Base-by-base conservation (phyloP, 1,140 invertebrate genomes). In the Drosophila nigromelanica region DNA sequence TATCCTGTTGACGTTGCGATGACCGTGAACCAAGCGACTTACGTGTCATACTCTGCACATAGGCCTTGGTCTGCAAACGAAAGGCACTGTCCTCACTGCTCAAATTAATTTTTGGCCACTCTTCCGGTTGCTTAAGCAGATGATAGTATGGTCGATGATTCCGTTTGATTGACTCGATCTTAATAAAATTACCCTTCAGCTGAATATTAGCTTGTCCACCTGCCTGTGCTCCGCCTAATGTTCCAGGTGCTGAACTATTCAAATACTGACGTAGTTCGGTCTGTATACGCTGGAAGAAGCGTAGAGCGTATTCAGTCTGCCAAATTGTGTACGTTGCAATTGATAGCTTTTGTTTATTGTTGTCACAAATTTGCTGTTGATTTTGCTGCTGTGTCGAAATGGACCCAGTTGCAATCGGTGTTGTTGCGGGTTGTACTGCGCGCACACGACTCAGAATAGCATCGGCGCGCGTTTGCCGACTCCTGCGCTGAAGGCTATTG, bases 371-470 rank as follows among this genome's bases (percentile, higher is more conserved):
- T 33, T 58, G 40, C 64, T 18, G 77, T 51, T 63, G 43, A 14
- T 62, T 50, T 24, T 67, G 42, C 12, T 54, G 51, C 43, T 71
- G 48, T 40, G 48, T 11, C 56, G 75, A 52, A 47, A 11, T 8
- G 52, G 73, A 18, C 66, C 67, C 30, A 15, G 56, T 45, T 63
- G 42, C 11, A 30, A 14, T 27, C 56, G 52, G n/a, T 62, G 59
- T 21, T 45, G 51, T 58, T n/a, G n/a, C n/a, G n/a, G n/a, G n/a
- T n/a, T 62, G 59, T 47, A 50, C 37, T 33, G 33, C 60, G 33
- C 89, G 62, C 30, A 80, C 90, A 33, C 94, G 94, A 93, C 95
- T 94, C 92, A 95, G 93, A 93, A 95, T 95, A 90, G 94, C 94
- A 94, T 95, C 94, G 78, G 93, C 94, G 76, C 95, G 94, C 59